phyloP scores from a whole-genome alignment of 2,797 vertebrate species.

The Poecilia velifera region DNA sequence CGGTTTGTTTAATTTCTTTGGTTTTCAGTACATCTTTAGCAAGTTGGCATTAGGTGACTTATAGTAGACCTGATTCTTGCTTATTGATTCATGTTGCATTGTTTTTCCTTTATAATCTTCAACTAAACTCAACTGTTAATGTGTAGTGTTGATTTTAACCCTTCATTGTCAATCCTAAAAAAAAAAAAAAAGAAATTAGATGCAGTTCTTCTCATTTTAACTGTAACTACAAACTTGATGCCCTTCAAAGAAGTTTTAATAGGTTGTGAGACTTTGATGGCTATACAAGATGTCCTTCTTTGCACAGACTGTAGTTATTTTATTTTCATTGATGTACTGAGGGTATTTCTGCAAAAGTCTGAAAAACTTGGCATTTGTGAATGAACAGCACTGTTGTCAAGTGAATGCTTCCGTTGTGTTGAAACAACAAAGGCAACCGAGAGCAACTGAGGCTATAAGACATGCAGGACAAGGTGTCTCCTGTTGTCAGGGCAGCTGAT shows the following conservation, averaged over 20 bases:
- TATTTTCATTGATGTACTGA: background rate
- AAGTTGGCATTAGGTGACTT: background rate
- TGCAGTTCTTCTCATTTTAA: background rate
- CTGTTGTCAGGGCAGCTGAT: background rate
- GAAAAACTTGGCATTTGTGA: background rate
- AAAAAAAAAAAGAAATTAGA: background rate
- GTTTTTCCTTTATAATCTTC: background rate
- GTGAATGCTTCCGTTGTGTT: background rate
- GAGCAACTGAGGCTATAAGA: background rate
- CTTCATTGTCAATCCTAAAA: background rate
- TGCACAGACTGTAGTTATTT: background rate
- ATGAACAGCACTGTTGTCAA: background rate
- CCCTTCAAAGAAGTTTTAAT: background rate
- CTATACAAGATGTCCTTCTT: background rate
- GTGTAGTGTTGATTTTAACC: background rate
- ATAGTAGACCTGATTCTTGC: background rate
- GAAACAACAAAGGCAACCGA: background rate
- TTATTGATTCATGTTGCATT: background rate
- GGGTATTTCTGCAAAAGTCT: too few relatives aligned
- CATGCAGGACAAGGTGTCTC: background rate
- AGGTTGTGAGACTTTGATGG: background rate
- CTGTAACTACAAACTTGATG: background rate
- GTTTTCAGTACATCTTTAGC: background rate
- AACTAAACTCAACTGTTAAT: too few relatives aligned
- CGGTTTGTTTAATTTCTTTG: background rate